A percentile compares a stretch with the other conserved stretches of the same genome.
These are phyloP conservation scores for Hylaeus volcanicus DNA, from an alignment of 1,140 invertebrate species.

Conservation along the genomic window DNA sequence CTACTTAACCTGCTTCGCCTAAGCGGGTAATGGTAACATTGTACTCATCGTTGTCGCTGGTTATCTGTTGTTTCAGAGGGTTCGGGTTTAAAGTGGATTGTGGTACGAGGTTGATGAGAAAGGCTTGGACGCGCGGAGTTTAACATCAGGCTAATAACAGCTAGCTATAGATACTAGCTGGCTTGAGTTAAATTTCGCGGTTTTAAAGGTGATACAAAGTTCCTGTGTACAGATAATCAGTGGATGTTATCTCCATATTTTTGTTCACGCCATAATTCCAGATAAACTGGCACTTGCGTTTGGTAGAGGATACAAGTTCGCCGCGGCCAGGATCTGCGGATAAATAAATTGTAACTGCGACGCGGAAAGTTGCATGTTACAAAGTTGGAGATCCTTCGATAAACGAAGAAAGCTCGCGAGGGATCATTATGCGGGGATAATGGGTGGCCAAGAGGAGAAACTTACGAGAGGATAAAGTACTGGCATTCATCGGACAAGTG, in stretches of 20 bases:
- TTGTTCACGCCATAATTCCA: too few species aligned
- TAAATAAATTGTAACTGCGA: not conserved
- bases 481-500: not conserved
- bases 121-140: not conserved
- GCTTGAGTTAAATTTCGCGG: too few species aligned
- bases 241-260: too few species aligned
- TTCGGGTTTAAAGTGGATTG: constrained; percentile 7
- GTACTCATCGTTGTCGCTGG: constrained; percentile 39
- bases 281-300: too few species aligned
- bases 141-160: not conserved
- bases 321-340: not conserved
- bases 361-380: constrained; percentile 22
- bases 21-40: constrained; percentile 45
- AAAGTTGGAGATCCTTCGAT: not conserved
- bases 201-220: too few species aligned
- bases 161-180: too few species aligned
- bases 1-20: constrained; percentile 52
- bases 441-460: not conserved
- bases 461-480: not conserved
- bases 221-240: too few species aligned
- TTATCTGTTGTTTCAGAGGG: constrained; percentile 67
- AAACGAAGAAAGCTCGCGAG: not conserved
- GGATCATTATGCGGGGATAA: not conserved
- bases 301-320: not conserved
- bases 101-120: not conserved